phyloP scores from a whole-genome alignment of 1,140 invertebrate species.

The Bombus affinis region DNA sequence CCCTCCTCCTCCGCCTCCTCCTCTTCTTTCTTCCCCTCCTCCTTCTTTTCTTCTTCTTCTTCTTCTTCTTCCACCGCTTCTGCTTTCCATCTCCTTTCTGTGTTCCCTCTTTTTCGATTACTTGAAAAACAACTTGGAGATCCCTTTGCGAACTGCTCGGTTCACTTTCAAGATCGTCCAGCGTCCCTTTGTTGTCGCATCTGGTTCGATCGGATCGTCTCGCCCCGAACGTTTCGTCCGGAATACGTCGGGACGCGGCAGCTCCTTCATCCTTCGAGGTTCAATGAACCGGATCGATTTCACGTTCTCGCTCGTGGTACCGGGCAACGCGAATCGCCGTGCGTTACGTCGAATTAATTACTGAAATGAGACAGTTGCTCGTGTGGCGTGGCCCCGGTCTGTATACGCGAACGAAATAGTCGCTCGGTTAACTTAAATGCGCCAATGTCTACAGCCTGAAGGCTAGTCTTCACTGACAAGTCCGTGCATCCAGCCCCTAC shows the following conservation, averaged over 20 bases:
- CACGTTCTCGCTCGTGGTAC: conserved; percentile 14
- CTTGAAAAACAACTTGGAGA: conserved; percentile 42
- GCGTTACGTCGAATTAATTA: conserved; percentile 26
- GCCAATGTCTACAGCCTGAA: conserved; percentile 9
- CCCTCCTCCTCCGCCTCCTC: background rate
- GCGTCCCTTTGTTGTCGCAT: conserved; percentile 26
- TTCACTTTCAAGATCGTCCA: conserved; percentile 18
- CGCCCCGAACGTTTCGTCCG: background rate
- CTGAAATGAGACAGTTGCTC: background rate
- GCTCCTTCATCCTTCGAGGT: conserved; percentile 14
- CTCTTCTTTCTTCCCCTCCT: background rate
- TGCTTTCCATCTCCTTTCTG: conserved; percentile 10
- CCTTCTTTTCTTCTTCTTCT: background rate
- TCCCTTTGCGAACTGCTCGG: conserved; percentile 15
- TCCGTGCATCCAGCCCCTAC: conserved; percentile 20
- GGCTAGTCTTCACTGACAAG: conserved; percentile 40
- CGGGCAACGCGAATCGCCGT: background rate
- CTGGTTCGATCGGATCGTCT: conserved; percentile 23
- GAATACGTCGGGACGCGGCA: conserved; percentile 1
- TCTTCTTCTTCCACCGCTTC: background rate
- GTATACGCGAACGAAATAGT: background rate
- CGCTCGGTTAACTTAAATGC: conserved; percentile 5
- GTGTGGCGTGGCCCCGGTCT: too few species aligned
- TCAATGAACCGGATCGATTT: conserved; percentile 39
- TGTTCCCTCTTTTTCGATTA: conserved; percentile 46